Evolutionary conservation across 2,113 vertebrate genomes (phyloP), one percentile per base, ranked within the genome.

Genomic region (Aegithalos caudatus): DNA sequence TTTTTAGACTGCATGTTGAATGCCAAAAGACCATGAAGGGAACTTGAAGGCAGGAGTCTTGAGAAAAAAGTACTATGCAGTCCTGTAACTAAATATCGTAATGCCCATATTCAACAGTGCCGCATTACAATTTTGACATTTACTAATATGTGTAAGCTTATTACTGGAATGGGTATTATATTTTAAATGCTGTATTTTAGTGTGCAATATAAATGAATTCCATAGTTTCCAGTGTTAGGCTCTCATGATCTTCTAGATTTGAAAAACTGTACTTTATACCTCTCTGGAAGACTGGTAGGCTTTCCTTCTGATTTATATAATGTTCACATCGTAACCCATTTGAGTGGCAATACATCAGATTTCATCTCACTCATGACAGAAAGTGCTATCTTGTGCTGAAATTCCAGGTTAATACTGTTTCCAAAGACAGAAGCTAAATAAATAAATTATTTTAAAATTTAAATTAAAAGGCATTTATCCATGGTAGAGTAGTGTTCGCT

Each of bases 361-460:
- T 87, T 66, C 11, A n/a, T 83, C 62, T 92, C 37, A 23, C 12
- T 38, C 4, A 28, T 72, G 48, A 57, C 25, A 65, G 25, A 57
- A 94, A 40, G 24, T 44, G 31, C 22, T 50, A n/a, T 56, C 20
- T n/a, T 40, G 23, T 40, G 6, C 38, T 51, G 57, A 87, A 67
- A 69, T 25, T 80, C 14, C 37, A 69, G 15, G 11, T 69, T 47
- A 47, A 40, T 90, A 37, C 61, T 72, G 13, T 60, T 79, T 85
- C 42, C 45, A 57, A 82, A 90, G 15, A 47, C 12, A 94, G 66
- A 85, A 81, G 12, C 7, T 85, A 72, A 64, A 48, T 6, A 84
- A 57, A 38, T 28, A 0, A 9, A 31, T 56, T 73, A 0, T 35
- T 50, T 51, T 7, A 0, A 3, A 20, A 44, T 19, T 64, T 83